Evolutionary conservation across 53 echinoderm and acorn worm genomes (phyloP).

Genomic region (Henricia sp.): DNA sequence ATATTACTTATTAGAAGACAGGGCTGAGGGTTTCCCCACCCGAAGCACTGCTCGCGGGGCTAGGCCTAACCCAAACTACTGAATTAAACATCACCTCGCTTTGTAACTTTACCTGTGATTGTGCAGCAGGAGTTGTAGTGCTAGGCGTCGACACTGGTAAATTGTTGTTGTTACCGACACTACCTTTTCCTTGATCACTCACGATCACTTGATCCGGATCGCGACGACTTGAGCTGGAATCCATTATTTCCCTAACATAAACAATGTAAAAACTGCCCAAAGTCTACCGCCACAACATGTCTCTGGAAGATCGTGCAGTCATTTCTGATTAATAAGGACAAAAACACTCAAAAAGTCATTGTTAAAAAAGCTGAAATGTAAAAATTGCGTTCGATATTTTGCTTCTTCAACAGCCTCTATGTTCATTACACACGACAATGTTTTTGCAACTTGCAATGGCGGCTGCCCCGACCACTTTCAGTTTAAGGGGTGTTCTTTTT

Average conservation of each 20-base stretch:
- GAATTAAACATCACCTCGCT: not conserved
- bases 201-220: conserved; percentile 51
- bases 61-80: too few relatives aligned
- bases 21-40: too few relatives aligned
- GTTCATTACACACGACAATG: not conserved
- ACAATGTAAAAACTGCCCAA: conserved; percentile 4
- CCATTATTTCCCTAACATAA: conserved; percentile 45
- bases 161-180: conserved; percentile 58
- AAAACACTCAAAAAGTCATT: conserved; percentile 23
- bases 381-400: not conserved
- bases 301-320: conserved; percentile 15
- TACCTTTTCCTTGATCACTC: conserved; percentile 19
- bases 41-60: too few relatives aligned
- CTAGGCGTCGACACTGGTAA: conserved; percentile 30
- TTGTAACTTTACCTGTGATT: conserved; percentile 13
- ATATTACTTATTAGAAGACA: too few relatives aligned
- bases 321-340: conserved; percentile 16
- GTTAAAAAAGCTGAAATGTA: conserved; percentile 1
- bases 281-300: conserved; percentile 42
- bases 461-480: conserved; percentile 43
- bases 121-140: conserved; percentile 21
- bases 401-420: not conserved
- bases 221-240: conserved; percentile 49
- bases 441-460: conserved; percentile 8
- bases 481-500: conserved; percentile 10